Conservation (phyloP, 2,888 invertebrate species). For the Hipparchia semele region DNA sequence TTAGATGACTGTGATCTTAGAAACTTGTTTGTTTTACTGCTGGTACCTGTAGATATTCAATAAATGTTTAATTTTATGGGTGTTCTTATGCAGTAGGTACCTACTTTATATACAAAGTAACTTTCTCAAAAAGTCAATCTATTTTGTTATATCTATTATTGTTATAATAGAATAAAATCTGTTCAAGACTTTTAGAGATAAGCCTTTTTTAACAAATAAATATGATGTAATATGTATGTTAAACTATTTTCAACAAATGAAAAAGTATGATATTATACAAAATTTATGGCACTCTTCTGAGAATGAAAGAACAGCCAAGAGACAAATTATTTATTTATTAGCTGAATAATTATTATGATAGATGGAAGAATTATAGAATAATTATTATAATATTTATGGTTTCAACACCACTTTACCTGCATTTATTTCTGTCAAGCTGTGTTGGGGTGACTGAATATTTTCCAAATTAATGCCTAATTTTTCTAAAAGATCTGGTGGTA, state of each 20-base stretch:
- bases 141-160: not conserved
- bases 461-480: slow-evolving; percentile 71
- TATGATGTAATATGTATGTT: not conserved
- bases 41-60: slow-evolving; percentile 10
- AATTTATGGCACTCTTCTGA: too few species aligned
- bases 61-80: not conserved
- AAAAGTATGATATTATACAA: too few species aligned
- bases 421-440: slow-evolving; percentile 17
- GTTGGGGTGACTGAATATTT: slow-evolving; percentile 43
- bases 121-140: not conserved
- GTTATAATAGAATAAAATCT: too few species aligned
- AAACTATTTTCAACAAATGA: not conserved
- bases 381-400: not conserved
- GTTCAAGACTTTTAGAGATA: too few species aligned
- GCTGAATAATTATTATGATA: too few species aligned
- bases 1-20: not conserved
- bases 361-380: not conserved
- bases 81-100: not conserved
- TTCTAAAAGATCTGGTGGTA: slow-evolving; percentile 72
- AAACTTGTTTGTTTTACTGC: not conserved
- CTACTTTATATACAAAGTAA: not conserved
- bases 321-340: too few species aligned
- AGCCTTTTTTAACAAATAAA: not conserved
- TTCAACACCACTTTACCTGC: slow-evolving; percentile 25
- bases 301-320: too few species aligned